Base-by-base conservation (phyloP, 2,113 vertebrate genomes). In the Myocastor coypus region DNA sequence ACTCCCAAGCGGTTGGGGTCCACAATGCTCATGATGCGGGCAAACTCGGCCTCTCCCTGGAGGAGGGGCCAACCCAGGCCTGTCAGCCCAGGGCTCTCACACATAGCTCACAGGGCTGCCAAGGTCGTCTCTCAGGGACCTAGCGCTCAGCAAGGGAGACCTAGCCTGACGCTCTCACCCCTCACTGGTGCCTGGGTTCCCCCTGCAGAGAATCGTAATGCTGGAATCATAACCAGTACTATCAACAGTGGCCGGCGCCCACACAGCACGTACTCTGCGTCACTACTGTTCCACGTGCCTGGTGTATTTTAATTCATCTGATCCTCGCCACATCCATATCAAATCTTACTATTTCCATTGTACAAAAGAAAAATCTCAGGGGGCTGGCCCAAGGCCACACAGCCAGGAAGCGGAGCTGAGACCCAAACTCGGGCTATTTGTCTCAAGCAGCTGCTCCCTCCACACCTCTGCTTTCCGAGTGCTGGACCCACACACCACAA, bases 21-120 rank as follows among this genome's bases (percentile, higher is more conserved):
- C 2, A 99, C 99, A 8, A 99, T 99, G 98, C 99, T 99, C 99
- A 99, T 99, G 98, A 99, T 99, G 95, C 99, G 99, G 94, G 99
- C 99, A 98, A 99, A 99, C 98, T 99, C 99, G 55, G 99, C 99
- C 98, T 99, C 99, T 95, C 99, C 99, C 99, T 99, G 98, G 64
- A 96, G 96, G 91, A 98, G 98, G 42, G 98, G 61, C 95, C 87
- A 88, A 85, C 22, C 97, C 87, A 82, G 46, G 59, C 69, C 89
- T 20, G 46, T 98, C 64, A 97, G 34, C 68, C 46, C 32, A 24
- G 0, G 11, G 52, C 59, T 64, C 40, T 80, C 87, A 63, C 3
- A 50, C 0, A 0, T 64, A 57, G 68, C 66, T 55, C 83, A 52
- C 28, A 40, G 30, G 64, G 52, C 0, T 37, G 64, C 80, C 75